Evolutionary conservation across 2,888 invertebrate genomes (phyloP).

Genomic region (Nipponacmea schrenckii): DNA sequence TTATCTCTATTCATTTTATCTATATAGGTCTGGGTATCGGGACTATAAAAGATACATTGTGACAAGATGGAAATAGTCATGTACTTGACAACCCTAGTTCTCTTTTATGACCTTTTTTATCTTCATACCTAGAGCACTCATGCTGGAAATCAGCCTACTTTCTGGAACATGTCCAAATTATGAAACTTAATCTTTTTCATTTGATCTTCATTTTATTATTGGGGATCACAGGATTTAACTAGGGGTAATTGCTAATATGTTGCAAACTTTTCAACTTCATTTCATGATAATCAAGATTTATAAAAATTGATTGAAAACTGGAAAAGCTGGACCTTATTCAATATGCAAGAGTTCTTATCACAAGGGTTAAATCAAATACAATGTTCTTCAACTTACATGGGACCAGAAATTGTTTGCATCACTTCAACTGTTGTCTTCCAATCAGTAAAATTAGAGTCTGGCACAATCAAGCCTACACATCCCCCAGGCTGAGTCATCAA

Average conservation of each 20-base stretch:
- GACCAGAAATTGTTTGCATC: slow-evolving; percentile 83
- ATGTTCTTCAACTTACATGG: slow-evolving; percentile 72
- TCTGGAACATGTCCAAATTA: too few relatives aligned
- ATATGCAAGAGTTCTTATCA: too few relatives aligned
- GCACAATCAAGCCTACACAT: slow-evolving; percentile 53
- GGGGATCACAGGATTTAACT: too few relatives aligned
- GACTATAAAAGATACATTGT: slow-evolving; percentile 71
- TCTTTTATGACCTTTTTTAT: too few relatives aligned
- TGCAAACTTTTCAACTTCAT: too few relatives aligned
- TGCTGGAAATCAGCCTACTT: too few relatives aligned
- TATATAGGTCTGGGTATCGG: slow-evolving; percentile 94
- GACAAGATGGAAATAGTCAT: background rate
- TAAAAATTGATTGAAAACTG: background rate
- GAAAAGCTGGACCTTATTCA: too few relatives aligned
- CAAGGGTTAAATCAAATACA: too few relatives aligned
- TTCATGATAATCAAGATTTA: background rate
- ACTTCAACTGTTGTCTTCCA: slow-evolving; percentile 84
- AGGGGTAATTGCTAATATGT: too few relatives aligned
- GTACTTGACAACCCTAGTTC: too few relatives aligned
- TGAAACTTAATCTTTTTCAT: too few relatives aligned
- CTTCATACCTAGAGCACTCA: too few relatives aligned
- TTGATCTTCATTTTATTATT: background rate
- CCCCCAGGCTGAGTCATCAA: slow-evolving; percentile 68
- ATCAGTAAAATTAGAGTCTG: slow-evolving; percentile 46
- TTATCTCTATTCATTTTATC: slow-evolving; percentile 92